Conservation (phyloP, 2,113 vertebrate genomes). For the Otolemur garnettii region DNA sequence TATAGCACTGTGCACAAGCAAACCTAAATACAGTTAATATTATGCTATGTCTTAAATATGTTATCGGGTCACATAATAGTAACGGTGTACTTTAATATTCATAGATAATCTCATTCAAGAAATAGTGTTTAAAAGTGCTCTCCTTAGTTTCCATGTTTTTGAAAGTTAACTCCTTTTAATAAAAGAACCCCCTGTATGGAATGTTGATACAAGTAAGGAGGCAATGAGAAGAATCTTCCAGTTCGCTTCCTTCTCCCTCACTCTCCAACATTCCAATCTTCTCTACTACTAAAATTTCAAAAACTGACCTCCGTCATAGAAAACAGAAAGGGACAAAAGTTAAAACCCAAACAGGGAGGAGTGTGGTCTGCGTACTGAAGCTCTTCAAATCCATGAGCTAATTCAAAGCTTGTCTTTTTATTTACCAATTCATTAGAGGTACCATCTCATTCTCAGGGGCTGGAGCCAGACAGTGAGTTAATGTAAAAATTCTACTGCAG, state of each 20-base stretch:
- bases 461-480: neutral
- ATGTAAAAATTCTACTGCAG: neutral
- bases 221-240: neutral
- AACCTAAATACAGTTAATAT: neutral
- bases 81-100: neutral
- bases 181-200: neutral
- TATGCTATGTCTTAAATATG: neutral
- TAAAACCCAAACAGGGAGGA: neutral
- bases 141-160: neutral
- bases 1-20: neutral
- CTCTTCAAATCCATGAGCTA: neutral
- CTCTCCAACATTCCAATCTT: neutral
- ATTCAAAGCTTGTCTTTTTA: constrained; percentile 9
- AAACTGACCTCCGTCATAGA: neutral
- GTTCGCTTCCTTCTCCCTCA: neutral
- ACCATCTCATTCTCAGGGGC: neutral
- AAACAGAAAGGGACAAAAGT: constrained; percentile 40
- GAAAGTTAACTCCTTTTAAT: neutral
- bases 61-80: neutral
- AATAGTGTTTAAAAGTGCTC: neutral
- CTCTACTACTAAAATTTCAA: constrained; percentile 24
- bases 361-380: neutral
- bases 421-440: neutral
- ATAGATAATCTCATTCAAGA: neutral
- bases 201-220: neutral